A percentile compares a stretch with the other conserved stretches of the same genome.
Conservation (phyloP, 2,797 vertebrate genomes). For the Scolopax rusticola region DNA sequence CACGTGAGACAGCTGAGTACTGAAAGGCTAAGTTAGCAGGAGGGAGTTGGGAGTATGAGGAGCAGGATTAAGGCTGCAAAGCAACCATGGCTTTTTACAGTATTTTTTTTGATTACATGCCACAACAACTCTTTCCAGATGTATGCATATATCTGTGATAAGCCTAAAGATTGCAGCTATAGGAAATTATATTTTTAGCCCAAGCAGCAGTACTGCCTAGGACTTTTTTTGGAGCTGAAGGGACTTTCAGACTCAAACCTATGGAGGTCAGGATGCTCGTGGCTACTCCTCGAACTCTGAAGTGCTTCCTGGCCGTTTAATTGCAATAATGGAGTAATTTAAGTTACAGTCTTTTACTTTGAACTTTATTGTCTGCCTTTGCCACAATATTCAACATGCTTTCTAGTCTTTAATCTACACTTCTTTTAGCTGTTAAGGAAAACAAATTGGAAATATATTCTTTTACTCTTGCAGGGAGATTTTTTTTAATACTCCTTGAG, state of each 20-base stretch:
- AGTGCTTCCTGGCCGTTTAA: background rate
- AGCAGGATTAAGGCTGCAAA: background rate
- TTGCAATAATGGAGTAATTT: background rate
- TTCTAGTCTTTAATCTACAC: background rate
- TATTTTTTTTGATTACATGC: background rate
- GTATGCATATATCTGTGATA: background rate
- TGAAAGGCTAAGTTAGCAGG: background rate
- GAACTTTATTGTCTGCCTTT: background rate
- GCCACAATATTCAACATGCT: background rate
- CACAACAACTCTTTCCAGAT: background rate
- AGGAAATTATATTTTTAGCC: background rate
- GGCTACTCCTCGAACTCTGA: background rate
- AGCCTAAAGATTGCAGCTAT: background rate
- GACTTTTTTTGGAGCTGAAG: background rate
- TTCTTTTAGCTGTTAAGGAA: constrained; percentile 9
- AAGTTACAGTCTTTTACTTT: background rate
- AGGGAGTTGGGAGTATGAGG: background rate
- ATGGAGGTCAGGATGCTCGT: background rate
- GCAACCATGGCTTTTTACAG: background rate
- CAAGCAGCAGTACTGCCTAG: background rate
- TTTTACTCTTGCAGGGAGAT: background rate
- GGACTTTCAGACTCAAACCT: background rate
- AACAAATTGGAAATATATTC: constrained; percentile 25
- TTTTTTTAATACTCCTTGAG: constrained; percentile 21
- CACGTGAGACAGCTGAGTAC: fast-evolving